Percentiles rank a stretch among this genome's conserved stretches.
Evolutionary conservation across 37 sponge, comb jelly and placozoan genomes (phyloP).

Genomic region (Agelas oroides): DNA sequence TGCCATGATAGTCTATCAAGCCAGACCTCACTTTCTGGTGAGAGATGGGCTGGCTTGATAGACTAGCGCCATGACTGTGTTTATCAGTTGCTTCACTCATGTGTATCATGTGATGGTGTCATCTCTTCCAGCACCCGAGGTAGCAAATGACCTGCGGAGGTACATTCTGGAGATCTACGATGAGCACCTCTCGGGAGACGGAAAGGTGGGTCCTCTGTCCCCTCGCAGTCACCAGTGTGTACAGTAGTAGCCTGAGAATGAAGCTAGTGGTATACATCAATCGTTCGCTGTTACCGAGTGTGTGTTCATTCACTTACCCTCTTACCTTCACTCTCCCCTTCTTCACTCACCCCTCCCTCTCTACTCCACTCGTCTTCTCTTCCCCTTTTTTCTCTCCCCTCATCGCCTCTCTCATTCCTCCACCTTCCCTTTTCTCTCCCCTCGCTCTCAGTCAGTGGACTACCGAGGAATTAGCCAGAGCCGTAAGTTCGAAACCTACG

Average conservation of each 20-base stretch:
- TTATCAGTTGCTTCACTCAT: no score
- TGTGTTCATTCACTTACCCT: neutral
- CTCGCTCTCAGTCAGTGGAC: constrained; percentile 73
- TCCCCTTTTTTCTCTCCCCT: neutral
- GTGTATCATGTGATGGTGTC: no score
- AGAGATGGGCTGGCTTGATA: no score
- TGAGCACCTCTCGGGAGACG: constrained; percentile 78
- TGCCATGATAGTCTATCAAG: neutral
- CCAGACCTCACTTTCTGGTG: neutral
- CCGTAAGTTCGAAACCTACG: constrained; percentile 87
- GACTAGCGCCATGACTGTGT: no score
- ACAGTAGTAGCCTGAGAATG: no score
- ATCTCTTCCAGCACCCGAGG: constrained; percentile 54
- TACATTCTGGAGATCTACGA: constrained; percentile 80
- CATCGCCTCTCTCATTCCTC: no score
- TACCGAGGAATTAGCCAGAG: constrained; percentile 88
- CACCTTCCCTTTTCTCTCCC: no score
- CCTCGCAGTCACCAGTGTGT: no score
- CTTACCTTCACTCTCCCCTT: neutral
- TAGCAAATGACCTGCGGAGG: constrained; percentile 82
- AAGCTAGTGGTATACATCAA: no score
- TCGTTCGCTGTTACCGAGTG: no score
- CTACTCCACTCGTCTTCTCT: neutral
- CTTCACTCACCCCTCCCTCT: neutral
- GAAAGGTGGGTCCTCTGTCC: constrained; percentile 62